Evolutionary conservation across 2,888 invertebrate species (phyloP).

Genomic region (Ennomos erosarius): DNA sequence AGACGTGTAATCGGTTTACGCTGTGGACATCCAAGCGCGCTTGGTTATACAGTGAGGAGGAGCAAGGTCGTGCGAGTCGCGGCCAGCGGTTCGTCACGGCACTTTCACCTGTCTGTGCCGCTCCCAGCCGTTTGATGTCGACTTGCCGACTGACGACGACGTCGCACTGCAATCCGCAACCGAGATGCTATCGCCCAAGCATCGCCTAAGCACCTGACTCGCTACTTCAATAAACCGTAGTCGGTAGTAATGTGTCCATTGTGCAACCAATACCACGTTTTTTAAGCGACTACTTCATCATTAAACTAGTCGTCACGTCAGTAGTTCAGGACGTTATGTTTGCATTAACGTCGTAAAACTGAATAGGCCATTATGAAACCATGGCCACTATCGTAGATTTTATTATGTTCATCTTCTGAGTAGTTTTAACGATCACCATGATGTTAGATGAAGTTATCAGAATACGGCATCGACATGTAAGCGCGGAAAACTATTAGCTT

Average conservation of each 20-base stretch:
- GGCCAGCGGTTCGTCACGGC: slow-evolving; percentile 50
- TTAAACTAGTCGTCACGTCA: slow-evolving; percentile 23
- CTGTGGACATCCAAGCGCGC: slow-evolving; percentile 46
- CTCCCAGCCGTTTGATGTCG: slow-evolving; percentile 39
- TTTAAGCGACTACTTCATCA: slow-evolving; percentile 16
- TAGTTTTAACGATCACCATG: slow-evolving; percentile 3
- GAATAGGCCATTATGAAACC: slow-evolving; percentile 16
- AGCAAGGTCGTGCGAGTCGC: slow-evolving; percentile 68
- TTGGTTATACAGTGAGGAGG: slow-evolving; percentile 49
- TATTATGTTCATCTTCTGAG: slow-evolving; percentile 6
- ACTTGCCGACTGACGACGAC: slow-evolving; percentile 8
- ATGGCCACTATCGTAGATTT: slow-evolving; percentile 1
- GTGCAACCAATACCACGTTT: slow-evolving; percentile 18
- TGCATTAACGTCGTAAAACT: slow-evolving; percentile 20
- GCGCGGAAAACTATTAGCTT: slow-evolving; percentile 16
- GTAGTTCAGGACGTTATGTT: slow-evolving; percentile 10
- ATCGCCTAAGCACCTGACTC: slow-evolving; percentile 10
- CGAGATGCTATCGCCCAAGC: slow-evolving; percentile 31
- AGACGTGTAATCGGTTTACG: slow-evolving; percentile 30
- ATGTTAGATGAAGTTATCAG: slow-evolving; percentile 11
- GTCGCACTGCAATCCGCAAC: background rate
- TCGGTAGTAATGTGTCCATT: slow-evolving; percentile 22
- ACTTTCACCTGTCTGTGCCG: slow-evolving; percentile 69
- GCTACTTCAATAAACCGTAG: slow-evolving; percentile 23
- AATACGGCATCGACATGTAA: slow-evolving; percentile 3